Evolutionary conservation across 1,140 invertebrate species (phyloP).

Genomic region (Bombus pascuorum): DNA sequence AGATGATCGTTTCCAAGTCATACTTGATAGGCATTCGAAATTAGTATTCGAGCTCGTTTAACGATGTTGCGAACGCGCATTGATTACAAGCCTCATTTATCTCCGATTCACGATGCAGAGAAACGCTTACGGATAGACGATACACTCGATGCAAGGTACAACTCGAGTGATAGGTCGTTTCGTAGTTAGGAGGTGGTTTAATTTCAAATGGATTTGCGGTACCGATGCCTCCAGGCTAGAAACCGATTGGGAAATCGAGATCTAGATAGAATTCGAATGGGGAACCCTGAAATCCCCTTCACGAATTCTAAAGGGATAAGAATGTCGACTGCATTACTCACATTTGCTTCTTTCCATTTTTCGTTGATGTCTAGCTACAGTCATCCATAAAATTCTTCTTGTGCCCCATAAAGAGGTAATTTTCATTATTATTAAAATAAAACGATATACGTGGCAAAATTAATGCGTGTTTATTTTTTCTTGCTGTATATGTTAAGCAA

Average conservation of each 20-base stretch:
- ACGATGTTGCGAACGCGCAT: not conserved
- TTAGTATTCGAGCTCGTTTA: conserved; percentile 13
- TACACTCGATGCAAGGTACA: not conserved
- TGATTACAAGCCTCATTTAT: conserved; percentile 11
- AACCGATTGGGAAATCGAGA: conserved; percentile 11
- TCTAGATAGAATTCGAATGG: conserved; percentile 26
- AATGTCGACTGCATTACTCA: conserved; percentile 53
- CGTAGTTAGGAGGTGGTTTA: conserved; percentile 45
- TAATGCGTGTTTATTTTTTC: no score
- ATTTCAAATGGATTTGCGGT: conserved; percentile 44
- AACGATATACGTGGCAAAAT: no score
- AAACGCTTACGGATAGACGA: not conserved
- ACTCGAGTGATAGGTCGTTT: conserved; percentile 11
- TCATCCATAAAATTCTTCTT: no score
- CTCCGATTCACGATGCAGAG: not conserved
- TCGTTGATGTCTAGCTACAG: not conserved
- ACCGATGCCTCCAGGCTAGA: not conserved
- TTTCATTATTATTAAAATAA: no score
- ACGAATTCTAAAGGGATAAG: conserved; percentile 11
- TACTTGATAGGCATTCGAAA: not conserved
- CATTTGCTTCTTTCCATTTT: conserved; percentile 2
- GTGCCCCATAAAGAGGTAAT: no score
- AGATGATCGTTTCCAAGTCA: not conserved
- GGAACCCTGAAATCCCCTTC: not conserved
- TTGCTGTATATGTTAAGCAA: no score